phyloP scores from a whole-genome alignment of 2,797 vertebrate species.

The Gymnoscopelus microlampas region DNA sequence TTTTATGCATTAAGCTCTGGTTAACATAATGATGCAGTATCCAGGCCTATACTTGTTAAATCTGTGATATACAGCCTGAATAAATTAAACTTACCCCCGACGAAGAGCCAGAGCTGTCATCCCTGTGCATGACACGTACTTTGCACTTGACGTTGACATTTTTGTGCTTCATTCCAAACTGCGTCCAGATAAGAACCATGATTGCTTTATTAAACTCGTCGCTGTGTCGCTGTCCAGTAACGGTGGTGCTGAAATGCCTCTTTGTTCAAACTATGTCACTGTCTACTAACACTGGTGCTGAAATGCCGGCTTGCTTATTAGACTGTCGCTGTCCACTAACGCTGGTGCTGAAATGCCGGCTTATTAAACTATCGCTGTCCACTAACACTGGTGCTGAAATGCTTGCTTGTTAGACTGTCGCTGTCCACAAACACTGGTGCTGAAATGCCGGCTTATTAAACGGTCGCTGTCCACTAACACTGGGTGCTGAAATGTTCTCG shows the following conservation, averaged over 20 bases:
- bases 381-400: constrained; percentile 69
- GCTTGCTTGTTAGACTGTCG: background rate
- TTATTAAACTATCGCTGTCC: constrained; percentile 44
- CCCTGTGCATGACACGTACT: constrained; percentile 82
- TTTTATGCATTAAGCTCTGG: too few relatives aligned
- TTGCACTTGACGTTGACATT: constrained; percentile 86
- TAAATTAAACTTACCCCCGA: constrained; percentile 74
- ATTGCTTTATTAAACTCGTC: background rate
- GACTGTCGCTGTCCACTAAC: constrained; percentile 67
- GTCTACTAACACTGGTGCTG: constrained; percentile 72
- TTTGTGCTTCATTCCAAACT: constrained; percentile 84
- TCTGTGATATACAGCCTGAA: too few relatives aligned
- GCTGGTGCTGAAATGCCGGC: constrained; percentile 68
- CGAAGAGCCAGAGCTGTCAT: constrained; percentile 79
- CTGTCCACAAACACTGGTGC: constrained; percentile 68
- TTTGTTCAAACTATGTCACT: background rate
- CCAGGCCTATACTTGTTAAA: too few relatives aligned
- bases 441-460: constrained; percentile 50
- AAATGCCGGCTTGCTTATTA: constrained; percentile 27
- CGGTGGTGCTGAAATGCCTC: constrained; percentile 66
- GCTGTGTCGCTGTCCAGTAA: constrained; percentile 67
- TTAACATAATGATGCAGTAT: too few relatives aligned
- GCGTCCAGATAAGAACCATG: constrained; percentile 87
- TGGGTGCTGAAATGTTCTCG: constrained; percentile 56
- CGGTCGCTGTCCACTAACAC: background rate